These are phyloP conservation scores for Pteropus rufus DNA, from an alignment of 2,797 vertebrate genomes.

Conservation along the genomic window DNA sequence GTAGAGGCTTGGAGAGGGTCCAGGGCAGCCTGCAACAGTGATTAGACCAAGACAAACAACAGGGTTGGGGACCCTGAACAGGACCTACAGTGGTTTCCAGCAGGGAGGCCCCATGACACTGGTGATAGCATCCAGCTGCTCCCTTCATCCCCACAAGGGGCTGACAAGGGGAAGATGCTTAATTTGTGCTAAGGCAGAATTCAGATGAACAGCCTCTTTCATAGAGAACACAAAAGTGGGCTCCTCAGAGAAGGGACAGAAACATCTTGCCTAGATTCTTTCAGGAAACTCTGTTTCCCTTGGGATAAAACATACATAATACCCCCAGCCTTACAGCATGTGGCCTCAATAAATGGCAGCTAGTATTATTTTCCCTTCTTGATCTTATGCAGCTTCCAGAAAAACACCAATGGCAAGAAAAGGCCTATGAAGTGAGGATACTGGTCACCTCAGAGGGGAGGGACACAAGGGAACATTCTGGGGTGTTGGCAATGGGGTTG, in stretches of 20 bases:
- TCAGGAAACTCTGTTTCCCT: not conserved
- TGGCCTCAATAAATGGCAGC: not conserved
- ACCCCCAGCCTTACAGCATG: not conserved
- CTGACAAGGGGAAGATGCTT: not conserved
- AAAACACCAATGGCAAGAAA: not conserved
- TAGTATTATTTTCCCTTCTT: not conserved
- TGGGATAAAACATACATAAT: not conserved
- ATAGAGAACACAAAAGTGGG: not conserved
- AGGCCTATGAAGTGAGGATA: not conserved
- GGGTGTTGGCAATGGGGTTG: accelerated
- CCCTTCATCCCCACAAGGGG: not conserved
- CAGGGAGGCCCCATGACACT: not conserved
- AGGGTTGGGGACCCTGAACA: not conserved
- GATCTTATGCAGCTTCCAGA: not conserved
- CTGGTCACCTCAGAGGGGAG: accelerated
- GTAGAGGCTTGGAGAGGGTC: slow-evolving; percentile 1
- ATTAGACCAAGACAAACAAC: not conserved
- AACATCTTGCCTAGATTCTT: not conserved
- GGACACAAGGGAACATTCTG: not conserved
- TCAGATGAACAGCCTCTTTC: not conserved
- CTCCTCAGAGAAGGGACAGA: not conserved
- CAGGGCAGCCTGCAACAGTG: not conserved
- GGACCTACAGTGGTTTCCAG: not conserved
- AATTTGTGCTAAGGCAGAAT: not conserved
- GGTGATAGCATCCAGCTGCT: slow-evolving; percentile 13